Evolutionary conservation across 2,113 vertebrate species (phyloP).

Genomic region (Petroica traversi): DNA sequence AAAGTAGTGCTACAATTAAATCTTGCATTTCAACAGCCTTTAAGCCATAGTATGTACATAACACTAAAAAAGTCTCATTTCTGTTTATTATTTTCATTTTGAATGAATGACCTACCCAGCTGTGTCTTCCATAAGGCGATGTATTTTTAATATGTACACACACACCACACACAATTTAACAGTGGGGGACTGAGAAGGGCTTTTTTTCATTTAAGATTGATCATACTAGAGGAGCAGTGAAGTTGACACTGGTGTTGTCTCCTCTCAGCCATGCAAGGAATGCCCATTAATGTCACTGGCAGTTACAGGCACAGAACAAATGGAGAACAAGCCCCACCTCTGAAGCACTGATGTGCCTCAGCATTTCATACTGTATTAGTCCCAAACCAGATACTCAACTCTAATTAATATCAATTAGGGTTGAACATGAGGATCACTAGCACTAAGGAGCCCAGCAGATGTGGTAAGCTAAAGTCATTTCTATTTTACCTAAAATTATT

Average conservation of each 20-base stretch:
- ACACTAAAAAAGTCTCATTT: not conserved
- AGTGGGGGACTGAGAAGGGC: not conserved
- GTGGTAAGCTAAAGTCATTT: not conserved
- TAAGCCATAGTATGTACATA: not conserved
- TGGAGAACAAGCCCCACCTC: conserved; percentile 33
- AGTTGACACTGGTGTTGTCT: conserved; percentile 5
- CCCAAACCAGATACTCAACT: not conserved
- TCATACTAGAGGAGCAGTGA: not conserved
- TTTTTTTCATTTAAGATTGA: not conserved
- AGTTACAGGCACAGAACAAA: conserved; percentile 57
- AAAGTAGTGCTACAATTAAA: not conserved
- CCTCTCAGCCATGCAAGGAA: conserved; percentile 44
- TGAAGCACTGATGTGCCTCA: not conserved
- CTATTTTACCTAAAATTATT: conserved; percentile 35
- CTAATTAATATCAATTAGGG: not conserved
- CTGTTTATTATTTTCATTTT: not conserved
- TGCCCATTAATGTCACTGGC: conserved; percentile 58
- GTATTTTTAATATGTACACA: not conserved
- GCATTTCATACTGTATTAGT: not conserved
- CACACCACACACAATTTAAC: not conserved
- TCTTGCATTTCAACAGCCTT: not conserved
- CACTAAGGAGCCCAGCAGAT: not conserved
- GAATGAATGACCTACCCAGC: not conserved
- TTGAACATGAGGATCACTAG: not conserved
- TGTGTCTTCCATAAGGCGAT: not conserved